These are phyloP conservation scores for Phoenicopterus ruber DNA, from an alignment of 2,113 vertebrate genomes.

Conservation along the genomic window DNA sequence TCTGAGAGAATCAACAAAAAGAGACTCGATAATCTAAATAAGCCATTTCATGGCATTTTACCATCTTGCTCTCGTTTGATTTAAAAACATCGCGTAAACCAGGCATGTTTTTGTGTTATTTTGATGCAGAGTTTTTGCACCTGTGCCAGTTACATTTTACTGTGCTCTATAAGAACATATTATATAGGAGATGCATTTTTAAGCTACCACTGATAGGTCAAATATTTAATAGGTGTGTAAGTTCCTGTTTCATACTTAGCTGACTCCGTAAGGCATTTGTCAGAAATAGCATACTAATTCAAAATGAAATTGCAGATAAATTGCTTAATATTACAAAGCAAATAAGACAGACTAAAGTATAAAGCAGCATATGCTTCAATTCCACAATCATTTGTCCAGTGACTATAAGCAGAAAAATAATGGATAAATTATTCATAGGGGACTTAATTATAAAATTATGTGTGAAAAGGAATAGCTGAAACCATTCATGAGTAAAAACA, in stretches of 20 bases:
- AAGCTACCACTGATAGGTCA: neutral
- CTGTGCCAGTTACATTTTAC: neutral
- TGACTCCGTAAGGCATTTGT: neutral
- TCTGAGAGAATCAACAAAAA: neutral
- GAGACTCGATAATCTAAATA: neutral
- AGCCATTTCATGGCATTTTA: neutral
- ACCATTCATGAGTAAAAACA: neutral
- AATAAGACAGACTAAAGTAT: neutral
- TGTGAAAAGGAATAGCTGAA: neutral
- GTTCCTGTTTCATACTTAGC: neutral
- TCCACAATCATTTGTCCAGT: neutral
- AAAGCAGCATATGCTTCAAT: neutral
- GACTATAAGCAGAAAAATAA: neutral
- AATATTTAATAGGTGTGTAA: neutral
- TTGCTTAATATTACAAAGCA: neutral
- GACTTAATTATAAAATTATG: neutral
- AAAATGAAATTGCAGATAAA: neutral
- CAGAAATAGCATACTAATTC: neutral
- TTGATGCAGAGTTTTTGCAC: neutral
- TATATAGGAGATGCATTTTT: neutral
- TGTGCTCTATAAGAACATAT: neutral
- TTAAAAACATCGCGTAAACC: neutral
- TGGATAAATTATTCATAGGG: neutral
- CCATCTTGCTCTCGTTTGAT: neutral
- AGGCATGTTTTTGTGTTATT: neutral